Evolutionary conservation across 2,797 vertebrate species (phyloP).

Genomic region (Forpus xanthops): DNA sequence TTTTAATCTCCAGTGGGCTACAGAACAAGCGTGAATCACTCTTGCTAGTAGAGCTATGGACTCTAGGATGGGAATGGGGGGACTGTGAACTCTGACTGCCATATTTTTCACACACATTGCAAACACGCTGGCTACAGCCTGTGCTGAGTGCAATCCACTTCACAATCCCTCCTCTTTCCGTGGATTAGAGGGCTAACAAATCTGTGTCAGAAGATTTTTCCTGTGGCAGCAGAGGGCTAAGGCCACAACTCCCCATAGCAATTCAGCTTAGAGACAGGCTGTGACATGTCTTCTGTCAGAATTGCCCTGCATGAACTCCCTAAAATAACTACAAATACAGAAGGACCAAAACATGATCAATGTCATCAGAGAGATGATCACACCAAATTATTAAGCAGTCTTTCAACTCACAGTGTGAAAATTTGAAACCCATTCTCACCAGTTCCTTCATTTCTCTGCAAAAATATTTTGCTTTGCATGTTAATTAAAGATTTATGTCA

Average conservation of each 20-base stretch:
- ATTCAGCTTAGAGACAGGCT: background rate
- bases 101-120: background rate
- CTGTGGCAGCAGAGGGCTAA: background rate
- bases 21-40: background rate
- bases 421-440: background rate
- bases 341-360: background rate
- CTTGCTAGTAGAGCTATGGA: background rate
- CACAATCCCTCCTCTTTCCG: background rate
- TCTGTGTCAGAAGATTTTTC: background rate
- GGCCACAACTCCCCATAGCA: background rate
- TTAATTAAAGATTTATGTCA: background rate
- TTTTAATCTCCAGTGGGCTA: background rate
- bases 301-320: background rate
- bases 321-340: background rate
- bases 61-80: background rate
- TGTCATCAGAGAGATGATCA: background rate
- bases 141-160: background rate
- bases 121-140: background rate
- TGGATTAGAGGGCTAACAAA: background rate
- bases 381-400: background rate
- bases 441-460: background rate
- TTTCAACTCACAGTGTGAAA: background rate
- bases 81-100: accelerated
- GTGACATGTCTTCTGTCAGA: background rate
- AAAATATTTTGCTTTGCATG: background rate